Base-by-base conservation (phyloP, 1,140 invertebrate species). In the Brachionus asplanchnoidis region DNA sequence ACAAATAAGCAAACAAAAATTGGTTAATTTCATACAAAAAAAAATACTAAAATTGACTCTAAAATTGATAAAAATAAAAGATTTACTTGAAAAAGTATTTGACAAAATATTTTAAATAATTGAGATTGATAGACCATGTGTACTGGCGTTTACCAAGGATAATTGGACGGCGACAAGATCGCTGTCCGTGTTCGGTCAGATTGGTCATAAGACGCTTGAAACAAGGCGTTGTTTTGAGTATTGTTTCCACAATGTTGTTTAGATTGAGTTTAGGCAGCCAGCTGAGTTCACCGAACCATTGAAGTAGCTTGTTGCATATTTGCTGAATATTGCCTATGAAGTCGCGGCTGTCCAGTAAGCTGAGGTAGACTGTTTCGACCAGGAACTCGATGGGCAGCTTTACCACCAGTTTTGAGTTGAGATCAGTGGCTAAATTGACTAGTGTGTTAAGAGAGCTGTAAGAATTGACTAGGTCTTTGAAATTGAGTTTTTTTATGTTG, bases 1-100 rank as follows among this genome's bases (percentile, higher is more conserved):
- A n/a, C n/a, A n/a, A n/a, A n/a, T n/a, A n/a, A n/a, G n/a, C n/a
- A n/a, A n/a, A n/a, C n/a, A n/a, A n/a, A n/a, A n/a, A n/a, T n/a
- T n/a, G n/a, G n/a, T n/a, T n/a, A n/a, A n/a, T n/a, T n/a, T n/a
- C n/a, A n/a, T n/a, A n/a, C n/a, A n/a, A n/a, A n/a, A n/a, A n/a
- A n/a, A n/a, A n/a, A n/a, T n/a, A n/a, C n/a, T n/a, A n/a, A n/a
- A n/a, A n/a, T n/a, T n/a, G n/a, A n/a, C 32, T 36, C 28, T 7
- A 36, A 36, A 36, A 36, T 36, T 36, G 6, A 36, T 7, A 6
- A 36, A 28, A 28, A 28, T 28, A 36, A 36, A 36, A 36, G 0
- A 36, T 36, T 36, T 73, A 73, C 68, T 77, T 77, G 44, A 50
- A 77, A 50, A 77, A 77, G 50, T 50, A 77, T 77, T 36, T 77